Percentiles rank a stretch among this genome's conserved stretches.
phyloP scores from a whole-genome alignment of 2,888 invertebrate species.

The Drosophila prostipennis region DNA sequence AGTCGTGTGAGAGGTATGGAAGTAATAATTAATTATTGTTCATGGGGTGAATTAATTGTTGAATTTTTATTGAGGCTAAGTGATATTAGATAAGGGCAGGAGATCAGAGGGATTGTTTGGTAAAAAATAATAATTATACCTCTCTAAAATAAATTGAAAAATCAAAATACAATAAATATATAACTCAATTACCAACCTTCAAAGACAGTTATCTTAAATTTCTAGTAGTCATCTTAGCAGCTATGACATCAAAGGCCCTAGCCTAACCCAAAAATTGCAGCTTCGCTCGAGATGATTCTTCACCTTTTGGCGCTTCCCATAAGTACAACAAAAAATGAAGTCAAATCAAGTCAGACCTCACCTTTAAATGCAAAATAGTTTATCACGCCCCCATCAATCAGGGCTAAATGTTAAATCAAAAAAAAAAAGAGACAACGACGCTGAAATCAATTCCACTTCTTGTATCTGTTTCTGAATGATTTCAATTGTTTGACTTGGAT shows the following conservation, averaged over 20 bases:
- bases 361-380: constrained; percentile 52
- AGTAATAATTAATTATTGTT: constrained; percentile 32
- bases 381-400: constrained; percentile 52
- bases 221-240: background rate
- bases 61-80: background rate
- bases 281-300: constrained; percentile 11
- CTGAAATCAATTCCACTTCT: constrained; percentile 44
- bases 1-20: constrained; percentile 32
- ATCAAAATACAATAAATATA: too few species aligned
- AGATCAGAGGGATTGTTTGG: background rate
- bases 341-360: constrained; percentile 35
- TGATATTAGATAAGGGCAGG: constrained; percentile 4
- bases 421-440: constrained; percentile 28
- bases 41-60: constrained; percentile 9
- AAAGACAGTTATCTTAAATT: background rate
- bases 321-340: background rate
- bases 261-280: background rate
- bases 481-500: constrained; percentile 67
- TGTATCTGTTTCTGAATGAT: constrained; percentile 44
- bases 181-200: too few species aligned
- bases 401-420: constrained; percentile 46
- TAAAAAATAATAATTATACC: too few species aligned
- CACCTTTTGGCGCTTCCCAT: constrained; percentile 40
- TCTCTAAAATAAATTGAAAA: background rate
- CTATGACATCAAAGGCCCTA: background rate